Evolutionary conservation across 2,113 vertebrate genomes (phyloP), one percentile per base, ranked within the genome.

Genomic region (Ailuropoda melanoleuca): DNA sequence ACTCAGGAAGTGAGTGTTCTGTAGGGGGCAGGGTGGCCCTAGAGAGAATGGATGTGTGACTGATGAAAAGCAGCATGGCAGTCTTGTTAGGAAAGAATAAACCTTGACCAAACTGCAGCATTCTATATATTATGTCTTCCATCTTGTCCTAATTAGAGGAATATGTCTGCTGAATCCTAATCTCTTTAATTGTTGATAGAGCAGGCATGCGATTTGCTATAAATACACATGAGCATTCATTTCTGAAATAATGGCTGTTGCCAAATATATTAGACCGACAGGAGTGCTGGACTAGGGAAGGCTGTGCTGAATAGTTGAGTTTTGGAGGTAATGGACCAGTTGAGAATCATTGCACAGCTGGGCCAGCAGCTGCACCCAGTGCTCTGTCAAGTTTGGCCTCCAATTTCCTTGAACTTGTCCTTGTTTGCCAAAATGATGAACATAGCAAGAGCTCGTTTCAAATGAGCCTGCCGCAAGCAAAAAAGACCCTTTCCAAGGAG

Each of bases 121-220:
- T 92, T 94, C 93, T 94, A 83, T 48, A 48, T n/a, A 39, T 85
- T 46, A 26, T 91, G n/a, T 96, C 97, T 98, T 97, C 95, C 95
- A 95, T 97, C 97, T 97, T 98, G 97, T 95, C 97, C 96, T 97
- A 96, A 97, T 98, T 97, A 98, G 97, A 97, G 97, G 91, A 96
- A 70, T 96, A 96, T 97, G 96, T 95, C 97, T 98, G 96, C 93
- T 97, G 97, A 97, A 98, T 98, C 94, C 94, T 97, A 98, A 98
- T 98, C 97, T 95, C 94, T 97, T 93, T 98, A 98, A 95, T 97
- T 95, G 97, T 98, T 98, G 97, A 90, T 97, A 96, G 98, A 98
- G 82, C 93, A 95, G 96, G 55, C 98, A 94, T 87, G 96, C 58
- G 97, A 95, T 97, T 93, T 96, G 97, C 91, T 97, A 98, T 98